These are phyloP conservation scores for Nesidiocoris tenuis DNA, from an alignment of 2,888 invertebrate species.

Conservation along the genomic window DNA sequence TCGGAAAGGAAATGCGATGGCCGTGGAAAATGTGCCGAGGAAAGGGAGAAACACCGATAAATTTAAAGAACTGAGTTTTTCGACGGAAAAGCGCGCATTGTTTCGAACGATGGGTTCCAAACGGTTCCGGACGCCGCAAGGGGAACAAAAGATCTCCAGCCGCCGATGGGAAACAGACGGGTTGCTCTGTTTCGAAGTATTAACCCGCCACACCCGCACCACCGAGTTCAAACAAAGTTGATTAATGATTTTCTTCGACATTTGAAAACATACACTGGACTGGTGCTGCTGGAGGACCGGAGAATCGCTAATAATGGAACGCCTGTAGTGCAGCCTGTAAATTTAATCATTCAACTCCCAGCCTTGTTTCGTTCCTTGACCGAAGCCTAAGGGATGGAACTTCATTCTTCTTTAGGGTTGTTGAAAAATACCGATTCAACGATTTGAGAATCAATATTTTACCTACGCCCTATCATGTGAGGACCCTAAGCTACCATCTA, in stretches of 20 bases:
- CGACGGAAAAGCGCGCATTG: conserved; percentile 21
- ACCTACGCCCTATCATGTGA: too few species aligned
- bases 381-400: too few species aligned
- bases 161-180: conserved; percentile 22
- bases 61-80: conserved; percentile 36
- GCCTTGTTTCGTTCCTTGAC: too few species aligned
- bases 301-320: background rate
- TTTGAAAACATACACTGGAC: background rate
- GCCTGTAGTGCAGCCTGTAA: too few species aligned
- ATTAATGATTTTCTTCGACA: conserved; percentile 32
- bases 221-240: conserved; percentile 28
- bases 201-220: conserved; percentile 12
- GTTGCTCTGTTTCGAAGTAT: conserved; percentile 28
- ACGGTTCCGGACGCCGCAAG: background rate
- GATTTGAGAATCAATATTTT: too few species aligned
- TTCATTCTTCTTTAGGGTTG: too few species aligned
- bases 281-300: background rate
- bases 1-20: too few species aligned
- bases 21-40: background rate
- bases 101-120: background rate
- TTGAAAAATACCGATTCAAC: too few species aligned
- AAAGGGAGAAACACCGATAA: conserved; percentile 17
- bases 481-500: too few species aligned
- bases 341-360: too few species aligned
- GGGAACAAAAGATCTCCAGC: background rate